Evolutionary conservation across 2,888 invertebrate species (phyloP).

Genomic region (Ditula angustiorana): DNA sequence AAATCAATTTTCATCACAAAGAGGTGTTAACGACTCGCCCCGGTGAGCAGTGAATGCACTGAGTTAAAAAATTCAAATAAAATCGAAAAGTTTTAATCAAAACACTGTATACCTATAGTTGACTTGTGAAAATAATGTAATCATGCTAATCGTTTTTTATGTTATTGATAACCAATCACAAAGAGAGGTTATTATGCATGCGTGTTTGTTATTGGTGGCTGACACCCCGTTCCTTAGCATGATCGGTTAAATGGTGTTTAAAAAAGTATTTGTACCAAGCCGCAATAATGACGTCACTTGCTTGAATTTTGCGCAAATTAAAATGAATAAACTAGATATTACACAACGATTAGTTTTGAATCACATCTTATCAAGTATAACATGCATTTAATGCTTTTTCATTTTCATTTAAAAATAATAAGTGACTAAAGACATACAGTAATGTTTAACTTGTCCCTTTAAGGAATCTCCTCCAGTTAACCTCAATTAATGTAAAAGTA

Average conservation of each 20-base stretch:
- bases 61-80: background rate
- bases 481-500: too few species aligned
- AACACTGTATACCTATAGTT: background rate
- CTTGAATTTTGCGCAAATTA: too few species aligned
- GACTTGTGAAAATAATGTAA: background rate
- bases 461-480: too few species aligned
- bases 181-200: background rate
- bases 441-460: too few species aligned
- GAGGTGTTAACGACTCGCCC: slow-evolving; percentile 27
- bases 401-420: too few species aligned
- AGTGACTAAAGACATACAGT: too few species aligned
- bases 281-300: too few species aligned
- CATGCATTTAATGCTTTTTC: too few species aligned
- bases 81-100: background rate
- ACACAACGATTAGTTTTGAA: too few species aligned
- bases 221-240: background rate
- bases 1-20: slow-evolving; percentile 36
- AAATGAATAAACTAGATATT: too few species aligned
- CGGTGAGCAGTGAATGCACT: slow-evolving; percentile 9
- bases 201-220: background rate
- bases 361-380: too few species aligned
- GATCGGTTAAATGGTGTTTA: background rate
- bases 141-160: background rate
- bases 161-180: background rate
- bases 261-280: background rate